Conservation (phyloP, 2,797 vertebrate genomes). For the Alfaro cultratus region DNA sequence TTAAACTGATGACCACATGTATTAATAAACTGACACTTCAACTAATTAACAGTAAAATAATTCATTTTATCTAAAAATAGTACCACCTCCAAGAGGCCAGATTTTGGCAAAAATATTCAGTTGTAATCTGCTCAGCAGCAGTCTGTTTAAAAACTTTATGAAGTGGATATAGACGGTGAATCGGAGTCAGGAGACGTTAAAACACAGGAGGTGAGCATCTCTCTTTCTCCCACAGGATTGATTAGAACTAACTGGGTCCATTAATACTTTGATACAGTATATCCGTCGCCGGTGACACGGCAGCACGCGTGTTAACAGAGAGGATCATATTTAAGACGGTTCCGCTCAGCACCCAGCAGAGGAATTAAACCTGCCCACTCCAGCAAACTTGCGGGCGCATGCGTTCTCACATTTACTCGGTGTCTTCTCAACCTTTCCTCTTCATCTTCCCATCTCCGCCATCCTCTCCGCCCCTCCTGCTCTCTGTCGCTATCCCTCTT, state of each 20-base stretch:
- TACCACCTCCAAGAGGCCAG: background rate
- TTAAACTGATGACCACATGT: background rate
- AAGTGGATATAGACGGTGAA: conserved; percentile 17
- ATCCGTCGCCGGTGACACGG: conserved; percentile 82
- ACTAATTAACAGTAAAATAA: background rate
- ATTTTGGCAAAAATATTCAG: background rate
- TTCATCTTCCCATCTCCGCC: conserved; percentile 57
- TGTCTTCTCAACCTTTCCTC: conserved; percentile 66
- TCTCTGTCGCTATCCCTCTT: conserved; percentile 68
- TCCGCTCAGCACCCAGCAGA: conserved; percentile 79
- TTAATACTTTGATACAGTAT: conserved; percentile 81
- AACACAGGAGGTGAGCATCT: conserved; percentile 28
- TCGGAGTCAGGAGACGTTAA: conserved; percentile 18
- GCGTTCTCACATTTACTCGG: conserved; percentile 79
- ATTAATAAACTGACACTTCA: background rate
- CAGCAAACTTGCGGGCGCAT: conserved; percentile 72
- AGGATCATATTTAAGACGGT: conserved; percentile 84
- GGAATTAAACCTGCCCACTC: conserved; percentile 77
- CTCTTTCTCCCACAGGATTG: conserved; percentile 65
- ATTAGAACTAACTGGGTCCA: conserved; percentile 83
- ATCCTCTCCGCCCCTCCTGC: conserved; percentile 61
- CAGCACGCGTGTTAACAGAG: conserved; percentile 74
- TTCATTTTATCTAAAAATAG: background rate
- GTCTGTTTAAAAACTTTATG: background rate
- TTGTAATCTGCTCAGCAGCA: conserved; percentile 2